Conservation (phyloP, 2,888 invertebrate genomes). For the Microctonus hyperodae region DNA sequence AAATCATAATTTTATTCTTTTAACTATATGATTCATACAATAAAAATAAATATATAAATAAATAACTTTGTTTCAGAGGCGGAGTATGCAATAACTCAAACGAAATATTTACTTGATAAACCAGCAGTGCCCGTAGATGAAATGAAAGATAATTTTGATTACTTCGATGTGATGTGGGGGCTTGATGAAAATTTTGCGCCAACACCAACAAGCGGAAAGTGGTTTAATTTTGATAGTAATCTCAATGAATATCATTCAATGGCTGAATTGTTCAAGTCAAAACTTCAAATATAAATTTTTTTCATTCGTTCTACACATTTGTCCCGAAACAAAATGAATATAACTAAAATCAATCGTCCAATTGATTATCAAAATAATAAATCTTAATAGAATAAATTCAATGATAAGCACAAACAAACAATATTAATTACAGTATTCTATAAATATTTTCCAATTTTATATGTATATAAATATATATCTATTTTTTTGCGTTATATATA, state of each 20-base stretch:
- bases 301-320: neutral
- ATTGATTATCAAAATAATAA: neutral
- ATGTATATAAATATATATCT: neutral
- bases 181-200: constrained; percentile 30
- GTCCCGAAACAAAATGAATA: neutral
- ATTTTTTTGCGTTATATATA: neutral
- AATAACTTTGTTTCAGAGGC: constrained; percentile 44
- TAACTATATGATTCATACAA: neutral
- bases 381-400: neutral
- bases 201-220: constrained; percentile 28
- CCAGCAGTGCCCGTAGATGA: constrained; percentile 32
- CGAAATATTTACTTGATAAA: constrained; percentile 50
- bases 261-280: constrained; percentile 10
- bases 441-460: neutral
- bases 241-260: neutral
- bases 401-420: neutral
- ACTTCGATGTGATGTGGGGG: constrained; percentile 31
- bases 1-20: too few relatives aligned
- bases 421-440: neutral
- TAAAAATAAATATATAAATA: neutral
- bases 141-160: constrained; percentile 5
- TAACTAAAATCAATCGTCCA: neutral
- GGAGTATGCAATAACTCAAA: constrained; percentile 50
- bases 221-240: constrained; percentile 23
- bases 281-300: constrained; percentile 9